These are phyloP conservation scores for Notodonta ziczac DNA, from an alignment of 2,888 invertebrate species.

Conservation along the genomic window DNA sequence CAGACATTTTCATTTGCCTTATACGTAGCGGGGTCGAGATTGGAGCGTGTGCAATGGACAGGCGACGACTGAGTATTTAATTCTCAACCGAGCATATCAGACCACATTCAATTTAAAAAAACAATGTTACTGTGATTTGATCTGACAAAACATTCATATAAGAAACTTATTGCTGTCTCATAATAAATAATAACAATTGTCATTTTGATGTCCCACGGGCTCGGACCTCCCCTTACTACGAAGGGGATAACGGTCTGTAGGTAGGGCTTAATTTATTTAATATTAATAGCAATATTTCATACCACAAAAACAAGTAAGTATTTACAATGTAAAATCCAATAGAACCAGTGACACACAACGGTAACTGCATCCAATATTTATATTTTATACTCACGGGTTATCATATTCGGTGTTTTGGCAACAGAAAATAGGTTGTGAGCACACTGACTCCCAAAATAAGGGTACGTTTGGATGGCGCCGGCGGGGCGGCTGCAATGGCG, in stretches of 20 bases:
- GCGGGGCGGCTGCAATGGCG: slow-evolving; percentile 25
- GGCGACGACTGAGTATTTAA: slow-evolving; percentile 16
- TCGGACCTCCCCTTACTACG: too few species aligned
- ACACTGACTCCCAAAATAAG: slow-evolving; percentile 51
- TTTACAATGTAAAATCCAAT: not conserved
- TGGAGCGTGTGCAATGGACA: slow-evolving; percentile 11
- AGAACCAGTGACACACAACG: not conserved
- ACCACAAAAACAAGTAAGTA: too few species aligned
- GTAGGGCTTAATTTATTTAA: too few species aligned
- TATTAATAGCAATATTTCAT: too few species aligned
- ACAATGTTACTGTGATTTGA: too few species aligned
- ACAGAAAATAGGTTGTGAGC: slow-evolving; percentile 52
- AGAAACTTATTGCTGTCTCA: too few species aligned
- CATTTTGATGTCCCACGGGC: too few species aligned
- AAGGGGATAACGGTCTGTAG: too few species aligned
- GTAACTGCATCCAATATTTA: slow-evolving; percentile 18
- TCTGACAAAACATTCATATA: too few species aligned
- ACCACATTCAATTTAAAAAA: too few species aligned
- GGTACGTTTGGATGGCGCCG: slow-evolving; percentile 44
- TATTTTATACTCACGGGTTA: slow-evolving; percentile 24
- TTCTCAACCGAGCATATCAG: slow-evolving; percentile 1
- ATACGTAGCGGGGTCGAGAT: slow-evolving; percentile 15
- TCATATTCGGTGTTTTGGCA: slow-evolving; percentile 47
- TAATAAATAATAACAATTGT: too few species aligned
- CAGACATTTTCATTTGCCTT: slow-evolving; percentile 29